phyloP scores from a whole-genome alignment of 30 jellyfish, hydroid and myxozoan species.

The Hydractinia echinata region DNA sequence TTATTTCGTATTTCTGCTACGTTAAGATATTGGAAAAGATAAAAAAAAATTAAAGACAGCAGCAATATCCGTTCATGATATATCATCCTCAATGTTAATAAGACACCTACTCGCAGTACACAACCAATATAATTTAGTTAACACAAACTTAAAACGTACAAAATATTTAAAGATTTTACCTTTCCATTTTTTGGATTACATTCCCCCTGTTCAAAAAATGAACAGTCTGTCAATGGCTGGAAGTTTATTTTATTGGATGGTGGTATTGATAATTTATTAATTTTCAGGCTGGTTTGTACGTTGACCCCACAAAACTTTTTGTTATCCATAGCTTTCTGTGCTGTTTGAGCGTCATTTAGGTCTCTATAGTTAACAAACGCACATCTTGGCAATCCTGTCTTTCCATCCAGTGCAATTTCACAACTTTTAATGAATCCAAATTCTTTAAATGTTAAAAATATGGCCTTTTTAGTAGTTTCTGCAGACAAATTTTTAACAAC shows the following conservation, averaged over 20 bases:
- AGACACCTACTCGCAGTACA: no score
- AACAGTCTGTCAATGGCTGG: constrained; percentile 22
- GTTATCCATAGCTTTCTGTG: background rate
- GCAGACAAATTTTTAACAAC: background rate
- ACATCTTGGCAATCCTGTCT: background rate
- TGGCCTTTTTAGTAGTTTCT: background rate
- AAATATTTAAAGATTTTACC: background rate
- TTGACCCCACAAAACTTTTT: background rate
- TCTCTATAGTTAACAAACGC: constrained; percentile 20
- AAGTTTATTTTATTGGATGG: background rate
- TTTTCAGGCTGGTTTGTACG: background rate
- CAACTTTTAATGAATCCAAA: background rate
- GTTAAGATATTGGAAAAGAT: no score
- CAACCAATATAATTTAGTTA: no score
- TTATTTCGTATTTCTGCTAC: no score
- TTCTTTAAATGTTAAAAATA: background rate
- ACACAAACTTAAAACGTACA: no score
- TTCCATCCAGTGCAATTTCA: background rate
- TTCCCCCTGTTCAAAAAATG: background rate
- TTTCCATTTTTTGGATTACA: constrained; percentile 2
- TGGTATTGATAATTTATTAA: background rate
- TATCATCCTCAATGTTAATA: no score
- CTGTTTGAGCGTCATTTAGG: background rate
- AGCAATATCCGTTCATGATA: no score
- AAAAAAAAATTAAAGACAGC: no score